Evolutionary conservation across 2,113 vertebrate species (phyloP), one percentile per base, ranked within the genome.

Genomic region (Alouatta palliata): DNA sequence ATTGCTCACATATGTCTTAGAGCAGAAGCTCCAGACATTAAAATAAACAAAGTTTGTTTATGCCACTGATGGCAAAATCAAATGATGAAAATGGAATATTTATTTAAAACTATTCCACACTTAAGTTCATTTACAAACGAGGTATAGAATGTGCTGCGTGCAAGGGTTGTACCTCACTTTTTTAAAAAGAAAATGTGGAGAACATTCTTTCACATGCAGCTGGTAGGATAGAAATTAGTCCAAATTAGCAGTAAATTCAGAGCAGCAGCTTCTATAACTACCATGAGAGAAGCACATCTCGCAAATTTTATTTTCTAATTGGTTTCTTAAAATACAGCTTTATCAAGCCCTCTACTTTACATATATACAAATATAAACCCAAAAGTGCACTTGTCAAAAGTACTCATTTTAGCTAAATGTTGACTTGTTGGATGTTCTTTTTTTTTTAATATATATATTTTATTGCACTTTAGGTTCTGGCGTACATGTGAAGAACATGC

Each of bases 11-110:
- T 37, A 40, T 68, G 58, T 85, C 76, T 94, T 32, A 17, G 6
- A 96, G 35, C 83, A 84, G 84, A 92, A 92, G 76, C 35, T 84
- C 66, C 66, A 81, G 82, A 90, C 14, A 54, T 13, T 45, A 43
- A 94, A 96, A 92, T 76, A 88, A 96, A 52, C 73, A 37, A 90
- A 85, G 6, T 66, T 6, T 80, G 49, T 81, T 95, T 61, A 77
- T 92, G 19, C 35, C 68, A 37, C 40, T 25, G 83, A 82, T 68
- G 35, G 81, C 54, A 87, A 66, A 85, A 87, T 87, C 84, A 89
- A 96, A 82, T 87, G 84, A 84, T 81, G 45, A 87, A 94, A 97
- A 89, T 23, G 2, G 13, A 25, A 4, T 84, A 82, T 96, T 96
- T 77, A 76, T 96, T 94, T 93, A 66, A 92, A 96, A 83, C 61